Conservation (phyloP, 2,113 vertebrate genomes). For the Tragelaphus scriptus region DNA sequence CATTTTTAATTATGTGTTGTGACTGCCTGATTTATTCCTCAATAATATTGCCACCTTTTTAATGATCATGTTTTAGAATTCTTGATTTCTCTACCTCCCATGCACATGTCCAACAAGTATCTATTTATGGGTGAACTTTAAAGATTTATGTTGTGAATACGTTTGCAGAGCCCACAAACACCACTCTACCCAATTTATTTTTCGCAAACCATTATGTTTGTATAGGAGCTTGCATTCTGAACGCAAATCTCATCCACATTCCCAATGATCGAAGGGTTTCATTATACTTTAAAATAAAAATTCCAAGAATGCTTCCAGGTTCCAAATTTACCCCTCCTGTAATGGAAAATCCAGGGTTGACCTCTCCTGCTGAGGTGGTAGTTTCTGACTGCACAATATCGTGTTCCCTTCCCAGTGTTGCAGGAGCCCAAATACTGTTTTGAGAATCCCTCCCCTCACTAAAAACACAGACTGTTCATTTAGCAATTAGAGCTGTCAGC, state of each 20-base stretch:
- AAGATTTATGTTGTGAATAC: background rate
- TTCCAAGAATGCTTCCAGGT: conserved; percentile 31
- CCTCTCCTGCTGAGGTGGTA: conserved; percentile 38
- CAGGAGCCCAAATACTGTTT: background rate
- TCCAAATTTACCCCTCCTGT: conserved; percentile 52
- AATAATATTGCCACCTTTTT: background rate
- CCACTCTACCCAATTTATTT: background rate
- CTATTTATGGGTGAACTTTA: conserved; percentile 4
- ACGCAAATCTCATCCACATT: background rate
- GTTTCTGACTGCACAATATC: conserved; percentile 32
- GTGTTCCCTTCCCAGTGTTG: background rate
- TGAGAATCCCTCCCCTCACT: background rate
- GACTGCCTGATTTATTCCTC: background rate
- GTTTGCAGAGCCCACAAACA: background rate
- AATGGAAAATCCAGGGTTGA: conserved; percentile 49
- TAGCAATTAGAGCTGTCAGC: conserved; percentile 56
- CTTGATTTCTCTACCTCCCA: background rate
- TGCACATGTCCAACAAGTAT: background rate
- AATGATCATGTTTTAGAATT: background rate
- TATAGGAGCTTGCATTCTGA: background rate
- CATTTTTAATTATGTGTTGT: background rate
- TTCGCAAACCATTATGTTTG: conserved; percentile 26
- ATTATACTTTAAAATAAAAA: conserved; percentile 12
- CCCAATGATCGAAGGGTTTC: background rate
- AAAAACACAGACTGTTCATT: conserved; percentile 47